Conservation (phyloP, 2,113 vertebrate genomes). For the Gavia stellata region DNA sequence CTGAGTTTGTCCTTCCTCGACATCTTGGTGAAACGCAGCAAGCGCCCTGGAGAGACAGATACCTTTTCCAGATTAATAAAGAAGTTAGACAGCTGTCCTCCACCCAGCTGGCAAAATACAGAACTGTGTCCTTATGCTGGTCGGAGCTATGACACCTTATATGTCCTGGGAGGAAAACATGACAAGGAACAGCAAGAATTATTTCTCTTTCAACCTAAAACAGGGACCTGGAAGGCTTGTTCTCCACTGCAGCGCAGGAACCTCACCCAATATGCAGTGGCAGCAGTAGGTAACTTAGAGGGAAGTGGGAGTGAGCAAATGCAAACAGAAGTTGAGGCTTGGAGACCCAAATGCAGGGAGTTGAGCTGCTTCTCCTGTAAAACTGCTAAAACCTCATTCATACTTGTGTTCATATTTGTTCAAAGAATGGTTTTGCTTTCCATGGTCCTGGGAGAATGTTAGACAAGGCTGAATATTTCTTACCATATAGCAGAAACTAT, state of each 20-base stretch:
- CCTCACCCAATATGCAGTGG: slow-evolving; percentile 84
- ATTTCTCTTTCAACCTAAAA: slow-evolving; percentile 80
- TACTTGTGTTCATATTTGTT: not conserved
- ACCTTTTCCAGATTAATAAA: slow-evolving; percentile 70
- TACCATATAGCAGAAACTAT: not conserved
- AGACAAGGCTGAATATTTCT: not conserved
- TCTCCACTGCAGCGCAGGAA: slow-evolving; percentile 82
- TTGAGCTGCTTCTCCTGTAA: not conserved
- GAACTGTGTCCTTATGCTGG: slow-evolving; percentile 42
- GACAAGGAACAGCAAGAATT: slow-evolving; percentile 81
- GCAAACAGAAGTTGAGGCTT: not conserved
- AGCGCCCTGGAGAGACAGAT: slow-evolving; percentile 67
- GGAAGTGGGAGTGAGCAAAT: not conserved
- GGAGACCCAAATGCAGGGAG: not conserved
- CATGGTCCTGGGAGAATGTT: not conserved
- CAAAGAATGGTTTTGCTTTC: not conserved
- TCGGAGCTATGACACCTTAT: slow-evolving; percentile 78
- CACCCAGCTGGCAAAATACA: slow-evolving; percentile 72
- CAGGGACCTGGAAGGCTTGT: slow-evolving; percentile 79
- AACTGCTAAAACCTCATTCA: not conserved
- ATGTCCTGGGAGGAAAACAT: slow-evolving; percentile 83
- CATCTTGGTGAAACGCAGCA: slow-evolving; percentile 69
- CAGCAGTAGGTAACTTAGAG: slow-evolving; percentile 82
- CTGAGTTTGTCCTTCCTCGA: slow-evolving; percentile 81
- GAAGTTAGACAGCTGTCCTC: slow-evolving; percentile 75